Conservation (phyloP, 2,113 vertebrate genomes). For the Pygoscelis antarcticus region DNA sequence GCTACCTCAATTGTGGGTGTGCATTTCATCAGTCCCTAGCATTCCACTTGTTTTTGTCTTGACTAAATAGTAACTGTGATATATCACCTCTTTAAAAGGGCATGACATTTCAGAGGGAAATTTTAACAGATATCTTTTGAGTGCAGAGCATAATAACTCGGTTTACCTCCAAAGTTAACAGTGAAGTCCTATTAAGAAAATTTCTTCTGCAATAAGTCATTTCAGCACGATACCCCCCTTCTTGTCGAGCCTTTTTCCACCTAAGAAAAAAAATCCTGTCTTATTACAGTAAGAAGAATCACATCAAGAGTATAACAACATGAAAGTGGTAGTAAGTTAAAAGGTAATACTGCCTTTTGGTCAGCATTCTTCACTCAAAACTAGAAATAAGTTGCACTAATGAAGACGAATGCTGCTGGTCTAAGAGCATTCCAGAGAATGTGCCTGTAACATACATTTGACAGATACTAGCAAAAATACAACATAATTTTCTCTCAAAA, state of each 20-base stretch:
- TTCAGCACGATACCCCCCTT: slow-evolving; percentile 85
- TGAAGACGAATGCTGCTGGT: background rate
- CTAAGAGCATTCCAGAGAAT: background rate
- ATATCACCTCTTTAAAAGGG: background rate
- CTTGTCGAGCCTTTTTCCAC: slow-evolving; percentile 84
- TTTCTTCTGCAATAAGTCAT: slow-evolving; percentile 87
- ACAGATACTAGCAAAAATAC: background rate
- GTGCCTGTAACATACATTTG: background rate
- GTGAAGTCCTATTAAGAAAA: slow-evolving; percentile 90
- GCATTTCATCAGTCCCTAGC: background rate
- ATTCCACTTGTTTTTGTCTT: background rate
- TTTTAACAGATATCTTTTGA: background rate
- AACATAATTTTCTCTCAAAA: background rate
- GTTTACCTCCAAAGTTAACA: slow-evolving; percentile 90
- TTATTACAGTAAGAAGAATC: background rate
- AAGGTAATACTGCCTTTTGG: background rate
- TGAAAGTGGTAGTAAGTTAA: background rate
- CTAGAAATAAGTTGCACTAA: background rate
- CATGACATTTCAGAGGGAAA: background rate
- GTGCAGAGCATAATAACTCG: background rate
- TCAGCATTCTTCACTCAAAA: background rate
- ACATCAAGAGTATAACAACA: background rate
- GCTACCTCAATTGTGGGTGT: rapidly evolving
- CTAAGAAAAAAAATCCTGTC: slow-evolving; percentile 58
- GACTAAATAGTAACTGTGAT: background rate